Conservation (phyloP, 1,140 invertebrate genomes). For the Chironomus tepperi region DNA sequence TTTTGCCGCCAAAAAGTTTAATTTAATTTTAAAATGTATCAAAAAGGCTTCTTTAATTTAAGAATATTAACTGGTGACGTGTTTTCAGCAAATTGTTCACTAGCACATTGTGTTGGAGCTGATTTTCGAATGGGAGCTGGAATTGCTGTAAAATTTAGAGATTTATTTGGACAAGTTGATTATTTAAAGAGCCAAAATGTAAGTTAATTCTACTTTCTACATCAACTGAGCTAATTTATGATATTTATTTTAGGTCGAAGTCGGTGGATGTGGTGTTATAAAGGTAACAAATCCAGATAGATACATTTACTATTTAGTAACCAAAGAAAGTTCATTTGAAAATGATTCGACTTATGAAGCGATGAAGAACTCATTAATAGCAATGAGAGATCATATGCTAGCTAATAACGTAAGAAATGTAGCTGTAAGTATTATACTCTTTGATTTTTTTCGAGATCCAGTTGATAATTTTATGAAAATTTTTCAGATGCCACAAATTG, state of each 20-base stretch:
- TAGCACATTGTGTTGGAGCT: not conserved
- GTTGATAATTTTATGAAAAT: not conserved
- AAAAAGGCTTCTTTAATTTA: not conserved
- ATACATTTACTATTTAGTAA: not conserved
- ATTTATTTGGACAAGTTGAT: not conserved
- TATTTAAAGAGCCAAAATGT: not conserved
- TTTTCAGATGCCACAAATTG: not conserved
- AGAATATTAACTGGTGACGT: not conserved
- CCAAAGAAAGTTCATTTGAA: not conserved
- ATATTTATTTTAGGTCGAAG: not conserved
- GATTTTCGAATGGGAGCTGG: not conserved
- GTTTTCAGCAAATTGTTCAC: not conserved
- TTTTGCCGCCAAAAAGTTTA: too few species aligned
- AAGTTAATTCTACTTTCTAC: not conserved
- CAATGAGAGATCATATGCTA: not conserved
- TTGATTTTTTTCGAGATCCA: not conserved
- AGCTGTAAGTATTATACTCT: not conserved
- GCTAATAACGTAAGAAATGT: not conserved
- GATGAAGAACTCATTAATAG: not conserved
- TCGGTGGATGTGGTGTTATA: not conserved
- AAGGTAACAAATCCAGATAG: not conserved
- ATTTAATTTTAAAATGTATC: too few species aligned
- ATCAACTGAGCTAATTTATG: not conserved
- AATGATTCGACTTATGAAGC: not conserved
- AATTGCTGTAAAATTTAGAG: not conserved